Evolutionary conservation across 2,888 invertebrate genomes (phyloP).

Genomic region (Scaptomyza tumidula): DNA sequence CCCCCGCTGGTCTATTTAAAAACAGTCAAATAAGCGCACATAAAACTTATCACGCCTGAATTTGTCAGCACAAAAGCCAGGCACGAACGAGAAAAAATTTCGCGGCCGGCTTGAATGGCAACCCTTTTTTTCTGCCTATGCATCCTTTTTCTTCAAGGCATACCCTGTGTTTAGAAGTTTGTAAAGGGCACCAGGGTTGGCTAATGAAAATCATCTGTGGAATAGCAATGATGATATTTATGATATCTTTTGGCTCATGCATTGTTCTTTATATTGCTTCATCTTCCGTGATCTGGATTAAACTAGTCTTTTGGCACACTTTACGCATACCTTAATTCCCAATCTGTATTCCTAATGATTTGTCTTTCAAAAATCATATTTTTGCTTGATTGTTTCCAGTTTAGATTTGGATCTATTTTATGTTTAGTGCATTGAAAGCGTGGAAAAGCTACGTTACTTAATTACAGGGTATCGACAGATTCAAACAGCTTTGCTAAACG

Average conservation of each 20-base stretch:
- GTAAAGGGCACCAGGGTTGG: background rate
- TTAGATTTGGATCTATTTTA: too few relatives aligned
- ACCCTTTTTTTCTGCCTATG: constrained; percentile 69
- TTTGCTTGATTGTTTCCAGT: too few relatives aligned
- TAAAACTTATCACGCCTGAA: constrained; percentile 82
- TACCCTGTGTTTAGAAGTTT: constrained; percentile 27
- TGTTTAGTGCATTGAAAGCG: too few relatives aligned
- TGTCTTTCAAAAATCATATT: too few relatives aligned
- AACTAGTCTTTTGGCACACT: too few relatives aligned
- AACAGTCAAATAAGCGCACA: constrained; percentile 80
- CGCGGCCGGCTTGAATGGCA: constrained; percentile 42
- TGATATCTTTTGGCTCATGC: too few relatives aligned
- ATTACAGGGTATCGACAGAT: constrained; percentile 17
- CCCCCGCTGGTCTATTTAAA: constrained; percentile 71
- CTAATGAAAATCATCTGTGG: background rate
- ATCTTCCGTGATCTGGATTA: too few relatives aligned
- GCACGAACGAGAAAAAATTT: constrained; percentile 39
- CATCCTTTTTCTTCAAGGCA: constrained; percentile 26
- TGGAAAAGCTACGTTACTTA: too few relatives aligned
- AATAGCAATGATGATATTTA: background rate
- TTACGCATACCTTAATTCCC: too few relatives aligned
- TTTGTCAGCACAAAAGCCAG: constrained; percentile 81
- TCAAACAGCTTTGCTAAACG: background rate
- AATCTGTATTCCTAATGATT: too few relatives aligned
- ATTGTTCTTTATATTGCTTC: too few relatives aligned